Conservation (phyloP, 2,113 vertebrate genomes). For the Notothenia coriiceps region DNA sequence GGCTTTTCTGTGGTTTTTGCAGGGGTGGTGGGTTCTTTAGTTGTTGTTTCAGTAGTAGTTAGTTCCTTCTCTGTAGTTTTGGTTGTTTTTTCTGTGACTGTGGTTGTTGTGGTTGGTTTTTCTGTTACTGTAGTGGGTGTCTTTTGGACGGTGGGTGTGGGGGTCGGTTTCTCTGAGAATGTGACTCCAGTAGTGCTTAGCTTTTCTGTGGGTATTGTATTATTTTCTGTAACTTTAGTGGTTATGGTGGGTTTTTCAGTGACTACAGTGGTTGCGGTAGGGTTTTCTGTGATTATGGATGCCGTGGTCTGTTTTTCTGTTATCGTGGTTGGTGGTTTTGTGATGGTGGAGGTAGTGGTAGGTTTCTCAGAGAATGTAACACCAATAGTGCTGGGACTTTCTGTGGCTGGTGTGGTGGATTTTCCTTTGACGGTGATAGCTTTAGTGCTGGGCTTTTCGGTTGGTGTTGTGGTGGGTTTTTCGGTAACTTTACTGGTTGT, state of each 20-base stretch:
- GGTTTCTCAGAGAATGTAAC: no score
- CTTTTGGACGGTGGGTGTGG: slow-evolving; percentile 2
- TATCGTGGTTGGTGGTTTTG: neutral
- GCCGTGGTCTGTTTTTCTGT: neutral
- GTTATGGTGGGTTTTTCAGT: neutral
- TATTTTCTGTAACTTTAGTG: neutral
- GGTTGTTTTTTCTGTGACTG: neutral
- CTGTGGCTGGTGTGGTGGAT: neutral
- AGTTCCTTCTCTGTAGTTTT: no score
- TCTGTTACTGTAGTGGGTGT: neutral
- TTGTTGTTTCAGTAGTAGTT: no score
- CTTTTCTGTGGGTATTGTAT: neutral
- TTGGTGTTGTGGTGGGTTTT: neutral
- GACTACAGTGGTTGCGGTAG: no score
- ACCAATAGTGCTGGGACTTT: no score
- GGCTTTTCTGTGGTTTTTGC: neutral
- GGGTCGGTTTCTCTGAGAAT: neutral
- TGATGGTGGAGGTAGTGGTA: neutral
- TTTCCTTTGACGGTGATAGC: neutral
- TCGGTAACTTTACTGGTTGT: neutral
- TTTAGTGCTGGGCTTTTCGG: neutral
- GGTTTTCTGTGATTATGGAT: neutral
- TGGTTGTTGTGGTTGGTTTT: neutral
- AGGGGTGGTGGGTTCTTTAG: neutral
- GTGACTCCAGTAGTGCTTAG: neutral